A percentile compares a stretch with the other conserved stretches of the same genome.
Evolutionary conservation across 2,888 invertebrate species (phyloP).

Genomic region (Hipparchia sbordonii): DNA sequence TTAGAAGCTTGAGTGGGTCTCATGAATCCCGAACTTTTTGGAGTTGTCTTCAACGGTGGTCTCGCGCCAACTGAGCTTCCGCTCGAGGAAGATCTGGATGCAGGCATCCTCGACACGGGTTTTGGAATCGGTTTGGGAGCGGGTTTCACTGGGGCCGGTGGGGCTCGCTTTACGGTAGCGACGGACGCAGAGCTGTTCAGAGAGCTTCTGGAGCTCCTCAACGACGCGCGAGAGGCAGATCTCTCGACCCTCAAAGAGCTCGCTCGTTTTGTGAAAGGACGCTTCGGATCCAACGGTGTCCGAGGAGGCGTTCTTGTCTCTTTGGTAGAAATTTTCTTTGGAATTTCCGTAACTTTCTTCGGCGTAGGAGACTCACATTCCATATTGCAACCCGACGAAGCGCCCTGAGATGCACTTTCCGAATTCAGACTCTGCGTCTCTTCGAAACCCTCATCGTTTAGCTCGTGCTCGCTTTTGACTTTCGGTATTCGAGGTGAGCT

Average conservation of each 20-base stretch:
- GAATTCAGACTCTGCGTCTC: slow-evolving; percentile 94
- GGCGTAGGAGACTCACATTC: slow-evolving; percentile 82
- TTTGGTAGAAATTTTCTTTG: slow-evolving; percentile 79
- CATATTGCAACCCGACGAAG: slow-evolving; percentile 89
- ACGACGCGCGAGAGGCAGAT: slow-evolving; percentile 89
- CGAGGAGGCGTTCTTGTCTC: slow-evolving; percentile 70
- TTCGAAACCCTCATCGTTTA: slow-evolving; percentile 95
- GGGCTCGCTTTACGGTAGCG: slow-evolving; percentile 89
- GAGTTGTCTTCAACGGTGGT: slow-evolving; percentile 65
- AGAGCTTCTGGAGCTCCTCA: slow-evolving; percentile 92
- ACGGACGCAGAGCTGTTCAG: slow-evolving; percentile 91
- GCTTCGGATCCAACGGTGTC: slow-evolving; percentile 64
- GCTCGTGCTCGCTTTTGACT: slow-evolving; percentile 85
- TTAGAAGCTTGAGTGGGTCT: slow-evolving; percentile 93
- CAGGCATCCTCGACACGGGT: slow-evolving; percentile 67
- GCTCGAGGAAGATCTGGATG: slow-evolving; percentile 75
- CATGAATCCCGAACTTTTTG: slow-evolving; percentile 88
- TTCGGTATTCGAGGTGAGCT: slow-evolving; percentile 78
- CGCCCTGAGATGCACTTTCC: slow-evolving; percentile 93
- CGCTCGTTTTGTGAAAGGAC: slow-evolving; percentile 61
- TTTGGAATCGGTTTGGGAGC: slow-evolving; percentile 78
- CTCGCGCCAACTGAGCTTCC: slow-evolving; percentile 78
- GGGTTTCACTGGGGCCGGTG: slow-evolving; percentile 78
- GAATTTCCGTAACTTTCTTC: slow-evolving; percentile 70
- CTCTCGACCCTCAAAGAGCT: slow-evolving; percentile 86